Percentiles rank a stretch among this genome's conserved stretches.
Evolutionary conservation across 2,888 invertebrate species (phyloP).

Genomic region (Cryptus viduatorius): DNA sequence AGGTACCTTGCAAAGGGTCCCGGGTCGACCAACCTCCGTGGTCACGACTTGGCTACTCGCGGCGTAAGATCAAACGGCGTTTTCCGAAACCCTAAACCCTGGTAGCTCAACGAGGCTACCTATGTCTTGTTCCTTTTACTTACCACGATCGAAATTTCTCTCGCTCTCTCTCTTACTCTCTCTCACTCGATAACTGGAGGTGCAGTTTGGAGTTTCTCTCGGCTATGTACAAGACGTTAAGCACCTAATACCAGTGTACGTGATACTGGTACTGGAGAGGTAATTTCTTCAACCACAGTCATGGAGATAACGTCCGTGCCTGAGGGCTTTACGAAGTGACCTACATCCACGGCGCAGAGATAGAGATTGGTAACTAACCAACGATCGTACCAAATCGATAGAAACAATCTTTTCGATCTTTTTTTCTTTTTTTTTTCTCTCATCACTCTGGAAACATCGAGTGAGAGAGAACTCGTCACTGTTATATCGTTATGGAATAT

Average conservation of each 20-base stretch:
- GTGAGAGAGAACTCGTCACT: constrained; percentile 34
- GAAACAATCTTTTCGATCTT: constrained; percentile 8
- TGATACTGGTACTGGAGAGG: neutral
- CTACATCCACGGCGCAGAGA: constrained; percentile 26
- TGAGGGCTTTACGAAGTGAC: constrained; percentile 16
- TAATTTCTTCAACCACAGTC: constrained; percentile 36
- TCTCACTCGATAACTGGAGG: neutral
- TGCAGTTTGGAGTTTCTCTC: constrained; percentile 39
- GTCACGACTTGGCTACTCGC: constrained; percentile 42
- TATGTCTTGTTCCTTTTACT: constrained; percentile 26
- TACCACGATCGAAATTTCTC: constrained; percentile 17
- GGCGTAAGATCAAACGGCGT: constrained; percentile 59
- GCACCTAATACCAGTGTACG: constrained; percentile 15
- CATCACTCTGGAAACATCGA: constrained; percentile 3
- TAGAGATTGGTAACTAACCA: constrained; percentile 11
- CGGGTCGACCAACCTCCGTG: constrained; percentile 30
- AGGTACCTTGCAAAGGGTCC: constrained; percentile 48
- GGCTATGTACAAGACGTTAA: constrained; percentile 14
- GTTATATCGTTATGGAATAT: constrained; percentile 41
- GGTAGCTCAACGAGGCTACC: constrained; percentile 10
- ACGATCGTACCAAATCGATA: constrained; percentile 42
- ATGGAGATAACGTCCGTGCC: constrained; percentile 9
- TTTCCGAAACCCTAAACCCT: constrained; percentile 36
- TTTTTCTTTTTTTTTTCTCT: constrained; percentile 32
- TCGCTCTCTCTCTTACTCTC: neutral